Evolutionary conservation across 2,113 vertebrate species (phyloP), one percentile per base, ranked within the genome.

Genomic region (Aramus guarauna): DNA sequence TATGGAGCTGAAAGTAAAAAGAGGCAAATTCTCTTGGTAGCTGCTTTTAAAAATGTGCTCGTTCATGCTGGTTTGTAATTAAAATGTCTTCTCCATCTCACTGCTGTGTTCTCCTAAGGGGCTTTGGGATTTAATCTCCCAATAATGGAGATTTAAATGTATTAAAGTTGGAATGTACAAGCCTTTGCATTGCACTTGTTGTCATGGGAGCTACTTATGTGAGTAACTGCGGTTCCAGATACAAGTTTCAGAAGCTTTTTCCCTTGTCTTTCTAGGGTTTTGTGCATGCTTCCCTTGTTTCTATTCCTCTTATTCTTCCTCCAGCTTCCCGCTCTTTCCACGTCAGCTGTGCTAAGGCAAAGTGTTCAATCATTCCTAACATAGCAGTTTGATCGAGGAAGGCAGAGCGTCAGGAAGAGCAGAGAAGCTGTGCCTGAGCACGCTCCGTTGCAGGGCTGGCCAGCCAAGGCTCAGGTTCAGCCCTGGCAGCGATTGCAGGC

Each of bases 71-170:
- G 7, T 93, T 91, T 22, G 12, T 94, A 92, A 92, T 94, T 78
- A 93, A 84, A 87, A 82, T 36, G 12, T 75, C 83, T 84, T 88
- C 56, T 81, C 21, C 30, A 53, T 88, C 58, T 85, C 1, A 0
- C 45, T 85, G 55, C 41, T 85, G 9, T 72, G 20, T 78, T 85
- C 64, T 92, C 21, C 21, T 74, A 48, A 72, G 69, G 48, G 56
- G 17, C 27, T 68, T 10, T 63, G 36, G 34, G 34, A 81, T 84
- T 93, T 96, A 83, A 75, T 81, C 39, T 80, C 47, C 67, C 27
- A 91, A 1, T 75, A 80, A 89, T 53, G 39, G 59, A 88, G 95
- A 88, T 90, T 92, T 92, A 45, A 94, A 83, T 78, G 52, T 43
- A 93, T 93, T 79, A 67, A 86, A 86, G 27, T 41, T 52, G 48